phyloP scores from a whole-genome alignment of 2,113 vertebrate genomes.

The Notarius quadriscutis region DNA sequence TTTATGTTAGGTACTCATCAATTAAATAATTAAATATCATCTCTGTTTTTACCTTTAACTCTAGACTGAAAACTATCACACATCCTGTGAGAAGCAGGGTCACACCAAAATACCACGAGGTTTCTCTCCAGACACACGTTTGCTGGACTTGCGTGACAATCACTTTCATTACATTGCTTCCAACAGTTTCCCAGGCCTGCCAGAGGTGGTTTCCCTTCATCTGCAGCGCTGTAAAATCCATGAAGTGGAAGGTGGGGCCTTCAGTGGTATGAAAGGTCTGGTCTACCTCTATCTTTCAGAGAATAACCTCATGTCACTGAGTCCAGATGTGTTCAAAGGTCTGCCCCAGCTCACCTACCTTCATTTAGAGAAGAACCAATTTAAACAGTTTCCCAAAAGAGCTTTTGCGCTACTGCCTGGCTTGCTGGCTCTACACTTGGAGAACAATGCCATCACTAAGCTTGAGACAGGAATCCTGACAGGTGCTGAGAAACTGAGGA shows the following conservation, averaged over 20 bases:
- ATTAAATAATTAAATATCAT: not conserved
- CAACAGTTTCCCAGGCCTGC: conserved; percentile 76
- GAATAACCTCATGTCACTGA: conserved; percentile 80
- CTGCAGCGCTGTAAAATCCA: conserved; percentile 83
- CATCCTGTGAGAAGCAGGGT: conserved; percentile 77
- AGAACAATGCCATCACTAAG: conserved; percentile 78
- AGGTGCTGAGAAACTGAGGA: conserved; percentile 69
- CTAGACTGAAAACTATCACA: conserved; percentile 74
- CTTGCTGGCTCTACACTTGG: conserved; percentile 85
- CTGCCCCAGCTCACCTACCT: conserved; percentile 82
- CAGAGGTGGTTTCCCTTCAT: conserved; percentile 83
- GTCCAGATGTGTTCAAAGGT: conserved; percentile 75
- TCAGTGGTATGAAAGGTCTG: conserved; percentile 80
- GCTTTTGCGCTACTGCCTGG: conserved; percentile 79
- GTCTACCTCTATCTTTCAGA: conserved; percentile 91
- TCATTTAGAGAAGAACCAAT: conserved; percentile 84
- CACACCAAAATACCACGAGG: conserved; percentile 79
- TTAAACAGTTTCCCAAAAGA: conserved; percentile 71
- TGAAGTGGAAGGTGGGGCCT: conserved; percentile 73
- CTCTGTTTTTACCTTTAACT: conserved; percentile 7
- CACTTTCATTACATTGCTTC: conserved; percentile 74
- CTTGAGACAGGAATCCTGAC: conserved; percentile 69
- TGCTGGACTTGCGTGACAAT: conserved; percentile 84
- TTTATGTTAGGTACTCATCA: not conserved
- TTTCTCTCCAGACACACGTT: conserved; percentile 77